These are phyloP conservation scores for Gobio gobio DNA, from an alignment of 2,113 vertebrate genomes.

Conservation along the genomic window DNA sequence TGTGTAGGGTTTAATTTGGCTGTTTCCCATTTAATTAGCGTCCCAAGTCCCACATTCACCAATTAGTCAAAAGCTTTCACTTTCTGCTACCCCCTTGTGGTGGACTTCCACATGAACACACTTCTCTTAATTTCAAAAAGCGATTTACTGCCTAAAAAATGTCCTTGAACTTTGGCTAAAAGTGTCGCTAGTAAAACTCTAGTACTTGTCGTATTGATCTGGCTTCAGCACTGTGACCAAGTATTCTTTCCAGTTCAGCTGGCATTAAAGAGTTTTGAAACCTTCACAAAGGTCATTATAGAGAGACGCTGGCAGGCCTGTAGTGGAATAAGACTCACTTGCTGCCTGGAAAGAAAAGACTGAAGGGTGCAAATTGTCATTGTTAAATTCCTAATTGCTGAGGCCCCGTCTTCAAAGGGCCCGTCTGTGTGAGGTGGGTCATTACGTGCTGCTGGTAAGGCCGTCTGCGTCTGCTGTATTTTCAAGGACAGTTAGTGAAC, in stretches of 20 bases:
- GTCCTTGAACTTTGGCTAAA: not conserved
- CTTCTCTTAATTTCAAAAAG: not conserved
- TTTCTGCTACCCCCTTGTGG: conserved; percentile 12
- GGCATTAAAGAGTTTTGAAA: not conserved
- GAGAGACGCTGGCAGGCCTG: conserved; percentile 16
- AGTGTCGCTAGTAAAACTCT: not conserved
- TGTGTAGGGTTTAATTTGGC: not conserved
- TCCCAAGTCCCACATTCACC: not conserved
- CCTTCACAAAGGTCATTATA: conserved; percentile 12
- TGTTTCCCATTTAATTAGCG: not conserved
- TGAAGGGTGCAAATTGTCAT: conserved; percentile 68
- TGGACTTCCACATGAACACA: not conserved
- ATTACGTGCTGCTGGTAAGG: conserved; percentile 58
- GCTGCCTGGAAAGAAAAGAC: conserved; percentile 52
- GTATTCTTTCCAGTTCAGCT: conserved; percentile 14
- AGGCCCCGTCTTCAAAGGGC: conserved; percentile 66
- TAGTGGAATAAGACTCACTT: conserved; percentile 14
- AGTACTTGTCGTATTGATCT: conserved; percentile 17
- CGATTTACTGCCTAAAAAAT: not conserved
- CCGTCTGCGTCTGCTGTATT: conserved; percentile 69
- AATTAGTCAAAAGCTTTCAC: not conserved
- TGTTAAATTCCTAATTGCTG: conserved; percentile 65
- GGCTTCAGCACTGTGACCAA: not conserved
- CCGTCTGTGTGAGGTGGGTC: conserved; percentile 59
- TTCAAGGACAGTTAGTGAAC: conserved; percentile 56